Evolutionary conservation across 2,113 vertebrate genomes (phyloP).

Genomic region (Carollia perspicillata): DNA sequence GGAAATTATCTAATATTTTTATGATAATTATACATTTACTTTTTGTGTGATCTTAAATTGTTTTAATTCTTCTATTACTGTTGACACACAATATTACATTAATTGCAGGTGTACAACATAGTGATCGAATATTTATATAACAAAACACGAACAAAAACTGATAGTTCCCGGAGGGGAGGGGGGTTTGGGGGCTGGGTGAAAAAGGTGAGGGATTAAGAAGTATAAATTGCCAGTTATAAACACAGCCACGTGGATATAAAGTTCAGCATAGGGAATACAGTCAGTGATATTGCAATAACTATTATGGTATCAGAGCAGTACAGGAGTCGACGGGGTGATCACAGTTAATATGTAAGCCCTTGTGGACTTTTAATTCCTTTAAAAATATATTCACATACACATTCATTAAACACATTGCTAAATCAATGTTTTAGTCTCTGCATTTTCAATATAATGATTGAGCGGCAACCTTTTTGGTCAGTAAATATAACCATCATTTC

Average conservation of each 20-base stretch:
- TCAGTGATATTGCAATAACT: background rate
- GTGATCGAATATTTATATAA: background rate
- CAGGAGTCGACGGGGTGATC: background rate
- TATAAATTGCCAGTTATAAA: background rate
- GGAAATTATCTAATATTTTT: background rate
- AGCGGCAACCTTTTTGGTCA: background rate
- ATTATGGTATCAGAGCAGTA: background rate
- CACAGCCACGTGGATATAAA: background rate
- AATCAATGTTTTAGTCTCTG: background rate
- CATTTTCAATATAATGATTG: conserved; percentile 25
- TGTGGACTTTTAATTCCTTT: background rate
- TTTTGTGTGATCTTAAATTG: background rate
- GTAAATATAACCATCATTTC: background rate
- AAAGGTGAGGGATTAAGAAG: background rate
- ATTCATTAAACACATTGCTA: background rate
- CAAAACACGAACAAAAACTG: background rate
- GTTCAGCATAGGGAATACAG: background rate
- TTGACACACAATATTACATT: background rate
- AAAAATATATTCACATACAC: background rate
- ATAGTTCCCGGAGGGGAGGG: background rate
- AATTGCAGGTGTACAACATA: background rate
- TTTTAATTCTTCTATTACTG: background rate
- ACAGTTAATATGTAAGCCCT: background rate
- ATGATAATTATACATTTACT: background rate
- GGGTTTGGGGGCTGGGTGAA: background rate